A percentile compares a stretch with the other conserved stretches of the same genome.
Evolutionary conservation across 92 coral and sea anemone genomes (phyloP).

Genomic region (Metridium senile): DNA sequence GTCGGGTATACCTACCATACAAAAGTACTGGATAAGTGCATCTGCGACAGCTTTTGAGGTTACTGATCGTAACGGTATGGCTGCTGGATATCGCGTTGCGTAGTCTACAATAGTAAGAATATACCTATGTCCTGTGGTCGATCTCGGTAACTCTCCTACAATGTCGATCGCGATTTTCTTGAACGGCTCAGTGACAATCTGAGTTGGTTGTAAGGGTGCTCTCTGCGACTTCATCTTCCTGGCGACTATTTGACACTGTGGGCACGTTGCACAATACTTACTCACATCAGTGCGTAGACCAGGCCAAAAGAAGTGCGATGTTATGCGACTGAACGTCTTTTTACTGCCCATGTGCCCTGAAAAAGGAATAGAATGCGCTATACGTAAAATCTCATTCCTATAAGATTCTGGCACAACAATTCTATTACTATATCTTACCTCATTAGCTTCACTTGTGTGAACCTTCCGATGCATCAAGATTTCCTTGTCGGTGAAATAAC

Average conservation of each 20-base stretch:
- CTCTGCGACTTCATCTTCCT: slow-evolving; percentile 28
- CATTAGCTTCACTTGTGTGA: not conserved
- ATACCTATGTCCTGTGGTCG: slow-evolving; percentile 35
- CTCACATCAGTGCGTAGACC: slow-evolving; percentile 17
- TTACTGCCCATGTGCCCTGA: slow-evolving; percentile 48
- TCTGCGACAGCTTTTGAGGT: slow-evolving; percentile 43
- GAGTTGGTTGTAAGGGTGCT: slow-evolving; percentile 36
- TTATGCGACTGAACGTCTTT: slow-evolving; percentile 29
- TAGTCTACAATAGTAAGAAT: slow-evolving; percentile 50
- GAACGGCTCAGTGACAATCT: slow-evolving; percentile 38
- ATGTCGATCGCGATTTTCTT: slow-evolving; percentile 45
- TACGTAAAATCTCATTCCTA: slow-evolving; percentile 30
- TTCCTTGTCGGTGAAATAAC: slow-evolving; percentile 47
- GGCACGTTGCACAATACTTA: no score
- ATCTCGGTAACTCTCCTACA: slow-evolving; percentile 52
- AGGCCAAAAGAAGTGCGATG: slow-evolving; percentile 50
- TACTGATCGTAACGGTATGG: slow-evolving; percentile 38
- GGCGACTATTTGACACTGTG: slow-evolving; percentile 54
- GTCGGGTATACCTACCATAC: slow-evolving; percentile 30
- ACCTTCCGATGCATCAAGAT: slow-evolving; percentile 23
- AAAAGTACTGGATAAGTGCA: slow-evolving; percentile 41
- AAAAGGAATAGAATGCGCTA: slow-evolving; percentile 48
- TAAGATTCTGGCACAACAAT: slow-evolving; percentile 35
- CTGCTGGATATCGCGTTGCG: slow-evolving; percentile 52
- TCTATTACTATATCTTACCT: slow-evolving; percentile 3